Evolutionary conservation across 2,113 vertebrate species (phyloP), one percentile per base, ranked within the genome.

Genomic region (Brachionichthys hirsutus): DNA sequence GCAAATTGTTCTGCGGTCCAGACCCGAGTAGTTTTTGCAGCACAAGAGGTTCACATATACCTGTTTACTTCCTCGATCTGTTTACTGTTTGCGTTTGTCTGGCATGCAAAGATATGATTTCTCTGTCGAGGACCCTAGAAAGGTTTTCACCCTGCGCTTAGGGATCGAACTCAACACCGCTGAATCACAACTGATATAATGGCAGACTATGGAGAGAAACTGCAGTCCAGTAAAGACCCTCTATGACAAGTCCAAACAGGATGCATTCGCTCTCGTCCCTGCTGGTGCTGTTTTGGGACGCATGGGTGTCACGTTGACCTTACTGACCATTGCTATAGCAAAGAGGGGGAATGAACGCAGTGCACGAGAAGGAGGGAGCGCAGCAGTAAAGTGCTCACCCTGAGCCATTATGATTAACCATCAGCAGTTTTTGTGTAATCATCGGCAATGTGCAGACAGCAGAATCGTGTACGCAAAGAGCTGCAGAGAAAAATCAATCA

Each of bases 371-470:
- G 70, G 78, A 78, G 85, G 72, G 77, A 72, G 81, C 62, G 43
- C 78, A 74, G 56, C 76, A 80, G 82, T 84, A 88, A 89, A 84
- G 82, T 87, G 85, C 85, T 87, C 78, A 85, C 80, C 85, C 84
- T 64, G 70, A 78, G 82, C 88, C 75, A 86, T 85, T 86, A 84
- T 90, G 86, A 89, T 88, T 87, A 86, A 88, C 87, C 79, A 89
- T 89, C 81, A 85, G 86, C 87, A 82, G 81, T 85, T 86, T 87
- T 87, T 86, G 73, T 84, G 83, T 90, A 90, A 90, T 88, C 87
- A 89, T 86, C 77, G 77, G 77, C 83, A 79, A 65, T 50, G 83
- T 66, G 82, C 73, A 61, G 67, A 62, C 70, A 58, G 63, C 83
- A 80, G 67, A 85, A 71, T 78, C 62, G 70, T 30, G 54, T 71